Evolutionary conservation across 1,140 invertebrate genomes (phyloP), one percentile per base, ranked within the genome.

Genomic region (Pseudomyrmex concolor): DNA sequence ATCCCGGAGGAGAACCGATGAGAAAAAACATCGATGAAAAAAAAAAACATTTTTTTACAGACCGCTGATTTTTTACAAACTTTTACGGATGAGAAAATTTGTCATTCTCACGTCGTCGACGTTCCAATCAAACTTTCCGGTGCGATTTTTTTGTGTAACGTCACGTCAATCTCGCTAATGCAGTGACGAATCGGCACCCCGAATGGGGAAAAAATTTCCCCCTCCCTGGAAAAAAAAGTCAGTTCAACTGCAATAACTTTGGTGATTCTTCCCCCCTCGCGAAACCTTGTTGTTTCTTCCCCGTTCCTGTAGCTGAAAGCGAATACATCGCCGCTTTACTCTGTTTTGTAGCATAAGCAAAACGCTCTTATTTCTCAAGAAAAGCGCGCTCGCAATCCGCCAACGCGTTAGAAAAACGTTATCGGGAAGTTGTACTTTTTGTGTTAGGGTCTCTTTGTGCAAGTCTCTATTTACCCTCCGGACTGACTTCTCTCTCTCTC

Each of bases 101-200:
- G 59, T 78, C 64, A 70, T 78, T 78, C 76, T 78, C 76, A 80
- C 43, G 55, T 45, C 66, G 64, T 80, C 66, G n/a, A 50, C 54
- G n/a, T 59, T 71, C 66, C 66, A 71, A 80, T 70, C 76, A 71
- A 71, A 71, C 76, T 80, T 80, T 80, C 68, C 54, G 66, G 64
- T 34, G 76, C 45, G 54, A 80, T 66, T 80, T 66, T 80, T 80
- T 80, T 45, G 48, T 80, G 71, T 34, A 34, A 34, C 34, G 71
- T 66, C 59, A 59, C 66, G 66, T 59, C 76, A 66, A 78, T 78
- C 51, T 48, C 34, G 66, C 64, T 70, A 70, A 78, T 78, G 76
- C 64, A 70, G 51, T 70, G 76, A 78, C 70, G 34, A 78, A 78
- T 78, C 62, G 73, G 48, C 66, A 51, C 51, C 51, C 51, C 34